These are phyloP conservation scores for Enteromius unitaeniatus DNA, from an alignment of 2,797 vertebrate genomes.

Conservation along the genomic window DNA sequence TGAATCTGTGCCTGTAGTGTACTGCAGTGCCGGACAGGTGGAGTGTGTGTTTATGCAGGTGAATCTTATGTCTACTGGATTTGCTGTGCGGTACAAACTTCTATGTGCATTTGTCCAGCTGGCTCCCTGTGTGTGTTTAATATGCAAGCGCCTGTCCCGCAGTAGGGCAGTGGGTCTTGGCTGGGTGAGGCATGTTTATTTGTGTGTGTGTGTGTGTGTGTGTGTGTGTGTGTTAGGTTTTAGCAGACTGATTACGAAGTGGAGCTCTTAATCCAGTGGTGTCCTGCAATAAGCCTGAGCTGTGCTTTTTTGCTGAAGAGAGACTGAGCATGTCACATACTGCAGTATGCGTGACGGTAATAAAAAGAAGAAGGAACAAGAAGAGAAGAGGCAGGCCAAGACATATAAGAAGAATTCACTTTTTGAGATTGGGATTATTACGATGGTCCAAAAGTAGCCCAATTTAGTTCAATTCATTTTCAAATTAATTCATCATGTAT, in stretches of 20 bases:
- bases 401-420: neutral
- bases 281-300: conserved; percentile 50
- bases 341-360: neutral
- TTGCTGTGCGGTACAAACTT: conserved; percentile 1
- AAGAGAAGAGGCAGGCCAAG: neutral
- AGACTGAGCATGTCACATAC: neutral
- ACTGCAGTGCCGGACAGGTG: conserved; percentile 27
- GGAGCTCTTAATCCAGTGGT: conserved; percentile 56
- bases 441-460: neutral
- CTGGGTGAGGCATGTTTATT: conserved; percentile 19
- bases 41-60: conserved; percentile 18
- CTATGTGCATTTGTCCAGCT: conserved; percentile 40
- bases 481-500: neutral
- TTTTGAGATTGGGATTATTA: neutral
- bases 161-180: conserved; percentile 37
- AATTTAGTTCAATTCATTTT: neutral
- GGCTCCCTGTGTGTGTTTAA: conserved; percentile 42
- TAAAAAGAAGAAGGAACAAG: neutral
- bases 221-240: conserved; percentile 31
- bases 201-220: conserved; percentile 3
- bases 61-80: conserved; percentile 4
- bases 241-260: conserved; percentile 53
- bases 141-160: conserved; percentile 36
- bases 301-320: conserved; percentile 16
- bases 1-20: conserved; percentile 37